Conservation (phyloP, 2,797 vertebrate species). For the Melanotaenia pygmaea region DNA sequence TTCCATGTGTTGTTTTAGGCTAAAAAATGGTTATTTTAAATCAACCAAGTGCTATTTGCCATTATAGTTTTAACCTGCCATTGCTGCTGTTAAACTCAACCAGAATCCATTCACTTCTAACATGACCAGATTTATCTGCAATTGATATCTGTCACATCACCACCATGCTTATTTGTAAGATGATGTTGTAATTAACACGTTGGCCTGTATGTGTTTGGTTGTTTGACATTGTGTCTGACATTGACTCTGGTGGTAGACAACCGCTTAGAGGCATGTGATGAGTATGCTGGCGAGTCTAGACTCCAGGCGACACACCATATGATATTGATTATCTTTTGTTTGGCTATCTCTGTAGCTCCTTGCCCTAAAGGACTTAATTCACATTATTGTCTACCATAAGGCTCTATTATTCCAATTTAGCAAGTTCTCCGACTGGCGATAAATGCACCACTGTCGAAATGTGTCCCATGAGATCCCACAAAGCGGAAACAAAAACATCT, state of each 20-base stretch:
- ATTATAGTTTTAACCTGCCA: background rate
- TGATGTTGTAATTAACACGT: slow-evolving; percentile 73
- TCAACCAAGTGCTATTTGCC: background rate
- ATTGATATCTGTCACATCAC: slow-evolving; percentile 46
- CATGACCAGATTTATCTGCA: background rate
- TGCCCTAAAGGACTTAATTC: slow-evolving; percentile 78
- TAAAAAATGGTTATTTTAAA: background rate
- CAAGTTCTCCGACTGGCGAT: slow-evolving; percentile 41
- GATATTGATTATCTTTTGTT: slow-evolving; percentile 86
- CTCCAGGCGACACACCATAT: slow-evolving; percentile 80
- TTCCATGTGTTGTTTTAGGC: slow-evolving; percentile 35
- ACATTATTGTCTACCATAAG: slow-evolving; percentile 76
- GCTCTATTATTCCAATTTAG: slow-evolving; percentile 73
- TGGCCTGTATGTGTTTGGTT: slow-evolving; percentile 59
- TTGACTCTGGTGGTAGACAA: slow-evolving; percentile 72
- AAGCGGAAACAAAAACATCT: slow-evolving; percentile 25
- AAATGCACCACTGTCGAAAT: slow-evolving; percentile 46
- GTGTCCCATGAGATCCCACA: slow-evolving; percentile 34
- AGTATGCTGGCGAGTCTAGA: slow-evolving; percentile 69
- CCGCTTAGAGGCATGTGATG: slow-evolving; percentile 78
- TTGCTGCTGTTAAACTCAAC: background rate
- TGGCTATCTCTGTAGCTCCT: slow-evolving; percentile 79
- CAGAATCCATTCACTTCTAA: background rate
- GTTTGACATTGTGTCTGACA: slow-evolving; percentile 83
- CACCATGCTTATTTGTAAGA: slow-evolving; percentile 40